Conservation (phyloP, 2,113 vertebrate species). For the Circaetus cinerascens region DNA sequence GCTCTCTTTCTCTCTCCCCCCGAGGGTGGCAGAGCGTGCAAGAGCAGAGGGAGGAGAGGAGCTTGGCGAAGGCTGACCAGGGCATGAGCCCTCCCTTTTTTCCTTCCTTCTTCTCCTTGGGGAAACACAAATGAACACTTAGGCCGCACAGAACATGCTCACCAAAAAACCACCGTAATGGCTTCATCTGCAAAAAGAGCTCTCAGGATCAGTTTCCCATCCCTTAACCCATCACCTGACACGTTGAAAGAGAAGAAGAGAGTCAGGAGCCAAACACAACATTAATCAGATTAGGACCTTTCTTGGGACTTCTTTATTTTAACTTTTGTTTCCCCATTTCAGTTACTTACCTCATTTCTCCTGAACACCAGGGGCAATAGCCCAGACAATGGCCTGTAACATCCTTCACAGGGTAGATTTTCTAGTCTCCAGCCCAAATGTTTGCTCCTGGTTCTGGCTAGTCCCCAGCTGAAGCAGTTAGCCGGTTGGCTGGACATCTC, state of each 20-base stretch:
- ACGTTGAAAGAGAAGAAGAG: background rate
- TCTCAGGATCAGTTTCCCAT: background rate
- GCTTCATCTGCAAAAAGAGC: background rate
- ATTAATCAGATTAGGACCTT: constrained; percentile 12
- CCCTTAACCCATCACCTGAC: background rate
- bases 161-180: background rate
- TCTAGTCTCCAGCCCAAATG: background rate
- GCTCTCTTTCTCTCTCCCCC: background rate
- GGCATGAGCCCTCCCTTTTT: background rate
- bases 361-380: background rate
- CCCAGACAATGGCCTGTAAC: background rate
- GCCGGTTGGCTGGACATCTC: background rate
- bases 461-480: background rate
- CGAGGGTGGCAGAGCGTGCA: background rate
- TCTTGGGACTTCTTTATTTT: constrained; percentile 6
- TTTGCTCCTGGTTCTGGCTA: background rate
- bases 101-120: background rate
- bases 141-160: background rate
- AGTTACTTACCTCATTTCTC: constrained; percentile 32
- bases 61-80: background rate
- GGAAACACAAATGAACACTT: background rate
- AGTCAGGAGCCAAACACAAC: constrained; percentile 1
- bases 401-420: background rate
- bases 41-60: background rate
- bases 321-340: background rate